Conservation (phyloP, 92 coral and sea anemone species). For the Epizoanthus ramosus region DNA sequence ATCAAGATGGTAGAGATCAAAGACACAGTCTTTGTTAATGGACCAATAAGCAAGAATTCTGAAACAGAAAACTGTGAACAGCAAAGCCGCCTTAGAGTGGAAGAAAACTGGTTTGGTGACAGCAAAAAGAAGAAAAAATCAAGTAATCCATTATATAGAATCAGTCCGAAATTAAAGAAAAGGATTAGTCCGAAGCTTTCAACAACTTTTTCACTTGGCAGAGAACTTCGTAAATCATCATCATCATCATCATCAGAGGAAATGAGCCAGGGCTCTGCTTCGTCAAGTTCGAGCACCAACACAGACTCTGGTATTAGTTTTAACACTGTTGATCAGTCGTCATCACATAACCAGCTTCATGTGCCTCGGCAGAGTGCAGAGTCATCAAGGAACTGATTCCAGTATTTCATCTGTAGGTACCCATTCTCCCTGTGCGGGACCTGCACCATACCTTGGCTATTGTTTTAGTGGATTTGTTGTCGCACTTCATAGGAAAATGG, state of each 20-base stretch:
- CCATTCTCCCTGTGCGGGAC: conserved; percentile 62
- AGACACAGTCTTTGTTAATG: conserved; percentile 25
- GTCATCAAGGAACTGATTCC: conserved; percentile 62
- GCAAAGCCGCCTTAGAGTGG: conserved; percentile 58
- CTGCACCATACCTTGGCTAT: conserved; percentile 67
- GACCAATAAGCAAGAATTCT: conserved; percentile 6
- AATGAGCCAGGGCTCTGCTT: conserved; percentile 63
- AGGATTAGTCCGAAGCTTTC: conserved; percentile 62
- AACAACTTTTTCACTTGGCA: conserved; percentile 56
- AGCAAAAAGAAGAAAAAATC: conserved; percentile 58
- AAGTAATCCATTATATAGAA: conserved; percentile 53
- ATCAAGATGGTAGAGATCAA: conserved; percentile 30
- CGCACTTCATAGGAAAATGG: conserved; percentile 94
- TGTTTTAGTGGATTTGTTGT: conserved; percentile 87
- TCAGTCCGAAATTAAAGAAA: conserved; percentile 70
- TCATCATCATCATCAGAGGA: conserved; percentile 77
- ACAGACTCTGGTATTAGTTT: conserved; percentile 82
- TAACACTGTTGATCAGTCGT: conserved; percentile 62
- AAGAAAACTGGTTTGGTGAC: conserved; percentile 86
- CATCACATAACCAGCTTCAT: conserved; percentile 39
- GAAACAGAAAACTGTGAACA: conserved; percentile 46
- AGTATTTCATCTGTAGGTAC: conserved; percentile 61
- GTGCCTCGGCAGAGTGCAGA: conserved; percentile 57
- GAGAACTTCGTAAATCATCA: conserved; percentile 66
- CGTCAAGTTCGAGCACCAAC: conserved; percentile 48